Percentiles rank a stretch among this genome's conserved stretches.
phyloP scores from a whole-genome alignment of 2,888 invertebrate species.

The Cylloceria caligata region DNA sequence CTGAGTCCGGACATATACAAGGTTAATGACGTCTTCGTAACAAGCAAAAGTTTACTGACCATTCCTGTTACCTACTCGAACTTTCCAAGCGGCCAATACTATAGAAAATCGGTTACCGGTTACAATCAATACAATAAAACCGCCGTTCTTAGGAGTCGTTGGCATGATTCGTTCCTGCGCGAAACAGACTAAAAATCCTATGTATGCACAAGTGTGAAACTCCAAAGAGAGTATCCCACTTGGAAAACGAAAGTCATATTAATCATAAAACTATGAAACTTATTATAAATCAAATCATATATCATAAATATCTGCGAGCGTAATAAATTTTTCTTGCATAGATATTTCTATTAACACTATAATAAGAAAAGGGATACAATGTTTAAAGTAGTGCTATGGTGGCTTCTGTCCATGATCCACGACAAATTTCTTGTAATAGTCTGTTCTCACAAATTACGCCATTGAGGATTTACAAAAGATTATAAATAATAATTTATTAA shows the following conservation, averaged over 20 bases:
- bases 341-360: background rate
- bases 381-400: background rate
- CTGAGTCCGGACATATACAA: constrained; percentile 43
- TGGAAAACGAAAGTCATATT: constrained; percentile 42
- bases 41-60: constrained; percentile 28
- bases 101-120: too few species aligned
- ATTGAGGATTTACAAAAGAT: background rate
- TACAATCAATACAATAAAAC: too few species aligned
- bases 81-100: constrained; percentile 37
- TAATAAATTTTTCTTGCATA: background rate
- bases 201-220: constrained; percentile 72
- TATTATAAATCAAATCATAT: background rate
- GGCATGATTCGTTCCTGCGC: too few species aligned
- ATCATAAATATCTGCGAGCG: background rate
- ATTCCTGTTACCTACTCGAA: background rate
- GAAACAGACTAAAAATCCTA: constrained; percentile 67
- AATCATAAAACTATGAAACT: background rate
- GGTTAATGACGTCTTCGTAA: constrained; percentile 20
- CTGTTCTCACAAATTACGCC: background rate
- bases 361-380: too few species aligned
- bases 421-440: too few species aligned
- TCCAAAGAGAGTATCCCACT: constrained; percentile 69
- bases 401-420: background rate
- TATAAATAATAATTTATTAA: background rate
- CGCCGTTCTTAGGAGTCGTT: constrained; percentile 31